A percentile compares a stretch with the other conserved stretches of the same genome.
Evolutionary conservation across 2,888 invertebrate species (phyloP).

Genomic region (Lepas anatifera): DNA sequence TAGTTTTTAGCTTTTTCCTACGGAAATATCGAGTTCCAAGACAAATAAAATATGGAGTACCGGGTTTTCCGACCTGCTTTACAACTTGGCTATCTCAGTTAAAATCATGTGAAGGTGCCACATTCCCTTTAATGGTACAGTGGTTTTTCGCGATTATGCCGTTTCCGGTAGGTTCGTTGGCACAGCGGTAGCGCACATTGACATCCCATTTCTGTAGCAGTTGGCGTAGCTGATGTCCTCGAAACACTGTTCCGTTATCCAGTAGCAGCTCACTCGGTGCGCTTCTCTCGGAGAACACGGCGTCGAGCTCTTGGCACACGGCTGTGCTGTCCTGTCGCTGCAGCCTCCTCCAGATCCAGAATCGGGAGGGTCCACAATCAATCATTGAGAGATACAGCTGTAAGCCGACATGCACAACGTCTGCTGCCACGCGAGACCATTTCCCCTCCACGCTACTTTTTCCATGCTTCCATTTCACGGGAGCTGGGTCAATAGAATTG

Average conservation of each 20-base stretch:
- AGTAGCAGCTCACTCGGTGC: not conserved
- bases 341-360: not conserved
- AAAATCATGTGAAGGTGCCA: no score
- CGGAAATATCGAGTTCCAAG: no score
- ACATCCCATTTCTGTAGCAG: not conserved
- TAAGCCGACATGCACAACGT: no score
- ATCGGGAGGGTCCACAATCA: not conserved
- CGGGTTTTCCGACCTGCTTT: no score
- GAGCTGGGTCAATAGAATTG: not conserved
- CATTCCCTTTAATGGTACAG: no score
- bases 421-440: no score
- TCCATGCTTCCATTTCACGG: not conserved
- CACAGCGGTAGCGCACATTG: not conserved
- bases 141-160: not conserved
- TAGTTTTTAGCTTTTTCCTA: no score
- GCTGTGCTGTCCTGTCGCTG: not conserved
- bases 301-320: not conserved
- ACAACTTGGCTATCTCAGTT: no score
- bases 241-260: not conserved
- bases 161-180: not conserved
- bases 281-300: not conserved
- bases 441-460: not conserved
- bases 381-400: not conserved
- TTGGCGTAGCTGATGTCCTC: not conserved
- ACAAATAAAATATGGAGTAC: no score